Evolutionary conservation across 2,113 vertebrate species (phyloP).

Genomic region (Atherinomorus stipes): DNA sequence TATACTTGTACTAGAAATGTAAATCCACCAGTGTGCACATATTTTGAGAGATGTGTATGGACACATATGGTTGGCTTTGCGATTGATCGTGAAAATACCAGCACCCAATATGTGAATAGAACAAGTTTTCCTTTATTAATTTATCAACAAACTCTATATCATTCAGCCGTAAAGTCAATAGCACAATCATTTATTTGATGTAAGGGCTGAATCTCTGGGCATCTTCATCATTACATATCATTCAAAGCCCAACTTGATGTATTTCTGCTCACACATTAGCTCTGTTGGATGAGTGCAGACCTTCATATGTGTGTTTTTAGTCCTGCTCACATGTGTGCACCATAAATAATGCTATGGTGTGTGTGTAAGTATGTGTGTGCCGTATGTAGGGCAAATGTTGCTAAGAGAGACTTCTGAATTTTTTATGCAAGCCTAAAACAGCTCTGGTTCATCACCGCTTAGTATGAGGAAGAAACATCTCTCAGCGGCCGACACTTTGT

Average conservation of each 20-base stretch:
- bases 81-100: slow-evolving; percentile 29
- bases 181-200: not conserved
- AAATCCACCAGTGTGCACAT: not conserved
- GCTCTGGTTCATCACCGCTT: slow-evolving; percentile 67
- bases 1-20: slow-evolving; percentile 1
- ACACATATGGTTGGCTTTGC: slow-evolving; percentile 9
- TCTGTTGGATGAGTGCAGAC: not conserved
- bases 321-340: slow-evolving; percentile 49
- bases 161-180: slow-evolving; percentile 10
- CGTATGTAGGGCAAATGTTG: slow-evolving; percentile 79
- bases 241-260: slow-evolving; percentile 20
- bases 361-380: slow-evolving; percentile 54
- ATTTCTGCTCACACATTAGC: slow-evolving; percentile 32
- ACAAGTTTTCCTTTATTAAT: too few relatives aligned
- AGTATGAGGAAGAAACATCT: slow-evolving; percentile 54
- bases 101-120: slow-evolving; percentile 6
- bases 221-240: slow-evolving; percentile 9
- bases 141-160: not conserved
- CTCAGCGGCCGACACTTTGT: slow-evolving; percentile 38
- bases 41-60: slow-evolving; percentile 1
- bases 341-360: slow-evolving; percentile 59
- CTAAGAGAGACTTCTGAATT: slow-evolving; percentile 76
- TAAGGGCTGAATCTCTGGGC: not conserved
- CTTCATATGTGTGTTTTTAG: slow-evolving; percentile 26
- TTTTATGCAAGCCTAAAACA: slow-evolving; percentile 79